phyloP scores from a whole-genome alignment of 2,797 vertebrate genomes.

The Gastrophryne carolinensis region DNA sequence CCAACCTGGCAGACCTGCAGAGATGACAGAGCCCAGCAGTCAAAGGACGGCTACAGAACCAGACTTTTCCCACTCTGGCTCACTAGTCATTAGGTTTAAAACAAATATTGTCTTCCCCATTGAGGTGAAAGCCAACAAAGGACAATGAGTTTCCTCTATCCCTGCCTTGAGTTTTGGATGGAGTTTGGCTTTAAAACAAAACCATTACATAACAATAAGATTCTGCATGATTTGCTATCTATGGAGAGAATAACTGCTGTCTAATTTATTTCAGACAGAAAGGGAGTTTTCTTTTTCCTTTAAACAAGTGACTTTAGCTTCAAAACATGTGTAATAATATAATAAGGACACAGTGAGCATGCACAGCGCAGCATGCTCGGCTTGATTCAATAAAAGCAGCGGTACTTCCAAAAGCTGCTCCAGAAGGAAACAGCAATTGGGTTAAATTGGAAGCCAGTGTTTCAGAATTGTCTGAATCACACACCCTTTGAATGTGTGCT shows the following conservation, averaged over 20 bases:
- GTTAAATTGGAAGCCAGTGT: not conserved
- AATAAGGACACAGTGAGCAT: not conserved
- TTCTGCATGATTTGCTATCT: not conserved
- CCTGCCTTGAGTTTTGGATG: not conserved
- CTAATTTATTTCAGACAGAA: not conserved
- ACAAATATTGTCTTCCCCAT: not conserved
- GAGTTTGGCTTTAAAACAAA: not conserved
- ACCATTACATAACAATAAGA: not conserved
- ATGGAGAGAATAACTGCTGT: slow-evolving; percentile 9
- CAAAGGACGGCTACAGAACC: not conserved
- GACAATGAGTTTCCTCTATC: not conserved
- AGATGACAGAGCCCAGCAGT: not conserved
- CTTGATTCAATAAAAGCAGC: not conserved
- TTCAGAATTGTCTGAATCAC: not conserved
- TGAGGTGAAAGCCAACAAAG: not conserved
- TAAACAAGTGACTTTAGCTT: not conserved
- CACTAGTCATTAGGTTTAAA: no score
- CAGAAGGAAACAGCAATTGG: not conserved
- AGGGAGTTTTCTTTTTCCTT: not conserved
- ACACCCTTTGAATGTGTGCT: not conserved
- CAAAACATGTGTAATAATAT: not conserved
- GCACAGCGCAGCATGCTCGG: not conserved
- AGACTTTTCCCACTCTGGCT: not conserved
- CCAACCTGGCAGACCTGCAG: no score
- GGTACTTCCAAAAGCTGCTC: not conserved